phyloP scores from a whole-genome alignment of 2,113 vertebrate species.

The Mustela lutreola region DNA sequence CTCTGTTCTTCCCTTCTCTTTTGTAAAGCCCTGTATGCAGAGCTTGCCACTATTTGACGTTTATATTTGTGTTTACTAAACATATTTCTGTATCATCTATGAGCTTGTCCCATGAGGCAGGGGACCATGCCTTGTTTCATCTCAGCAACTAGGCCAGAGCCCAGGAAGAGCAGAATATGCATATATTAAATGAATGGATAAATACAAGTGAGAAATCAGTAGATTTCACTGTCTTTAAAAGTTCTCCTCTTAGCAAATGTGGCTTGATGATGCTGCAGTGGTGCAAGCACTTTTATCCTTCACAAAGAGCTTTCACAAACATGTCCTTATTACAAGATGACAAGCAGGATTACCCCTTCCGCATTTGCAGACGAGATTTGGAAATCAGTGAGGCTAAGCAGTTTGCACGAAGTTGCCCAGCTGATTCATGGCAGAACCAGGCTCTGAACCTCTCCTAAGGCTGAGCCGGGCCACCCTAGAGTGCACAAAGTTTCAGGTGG shows the following conservation, averaged over 20 bases:
- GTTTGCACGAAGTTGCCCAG: background rate
- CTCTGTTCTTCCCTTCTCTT: background rate
- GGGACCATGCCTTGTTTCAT: background rate
- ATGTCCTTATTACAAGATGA: background rate
- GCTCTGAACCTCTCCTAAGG: background rate
- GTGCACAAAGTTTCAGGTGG: background rate
- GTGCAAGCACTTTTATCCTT: background rate
- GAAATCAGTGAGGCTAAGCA: background rate
- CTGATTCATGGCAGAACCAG: background rate
- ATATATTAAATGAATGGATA: background rate
- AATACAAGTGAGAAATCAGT: background rate
- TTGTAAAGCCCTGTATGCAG: background rate
- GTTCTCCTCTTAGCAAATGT: background rate
- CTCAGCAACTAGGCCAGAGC: background rate
- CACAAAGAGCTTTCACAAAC: background rate
- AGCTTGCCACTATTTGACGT: background rate
- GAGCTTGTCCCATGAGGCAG: background rate
- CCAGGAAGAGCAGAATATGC: background rate
- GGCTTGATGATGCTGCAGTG: background rate
- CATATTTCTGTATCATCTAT: background rate
- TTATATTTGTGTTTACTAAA: background rate
- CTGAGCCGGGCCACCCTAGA: background rate
- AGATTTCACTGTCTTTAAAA: background rate
- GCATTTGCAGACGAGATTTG: background rate
- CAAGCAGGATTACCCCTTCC: background rate